Conservation (phyloP, 2,888 invertebrate genomes). For the Hipparchia sbordonii region DNA sequence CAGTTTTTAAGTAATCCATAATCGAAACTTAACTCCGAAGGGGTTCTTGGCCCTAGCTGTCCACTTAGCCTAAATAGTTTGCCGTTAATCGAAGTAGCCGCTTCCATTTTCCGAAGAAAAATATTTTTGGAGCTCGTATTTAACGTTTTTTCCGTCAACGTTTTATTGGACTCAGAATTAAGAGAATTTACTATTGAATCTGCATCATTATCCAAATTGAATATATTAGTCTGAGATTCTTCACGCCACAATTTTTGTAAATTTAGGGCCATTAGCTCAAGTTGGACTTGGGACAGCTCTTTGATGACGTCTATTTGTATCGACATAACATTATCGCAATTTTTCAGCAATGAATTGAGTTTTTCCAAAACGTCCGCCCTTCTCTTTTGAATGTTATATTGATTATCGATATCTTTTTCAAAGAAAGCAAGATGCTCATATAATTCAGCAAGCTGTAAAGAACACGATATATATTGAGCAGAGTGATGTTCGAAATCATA, state of each 20-base stretch:
- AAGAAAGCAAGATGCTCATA: slow-evolving; percentile 88
- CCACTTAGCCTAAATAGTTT: slow-evolving; percentile 68
- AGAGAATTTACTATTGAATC: slow-evolving; percentile 72
- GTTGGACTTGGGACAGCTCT: slow-evolving; percentile 84
- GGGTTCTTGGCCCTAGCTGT: slow-evolving; percentile 58
- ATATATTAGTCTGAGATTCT: slow-evolving; percentile 71
- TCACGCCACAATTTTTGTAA: slow-evolving; percentile 81
- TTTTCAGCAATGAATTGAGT: slow-evolving; percentile 79
- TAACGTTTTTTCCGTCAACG: slow-evolving; percentile 67
- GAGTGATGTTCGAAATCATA: slow-evolving; percentile 83
- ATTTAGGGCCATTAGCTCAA: slow-evolving; percentile 85
- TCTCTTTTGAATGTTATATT: slow-evolving; percentile 83
- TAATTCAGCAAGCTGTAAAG: slow-evolving; percentile 84
- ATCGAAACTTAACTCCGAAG: slow-evolving; percentile 63
- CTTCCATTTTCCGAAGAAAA: slow-evolving; percentile 75
- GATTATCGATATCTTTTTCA: slow-evolving; percentile 85
- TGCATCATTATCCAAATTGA: slow-evolving; percentile 64
- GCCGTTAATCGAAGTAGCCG: slow-evolving; percentile 68
- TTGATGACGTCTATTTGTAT: slow-evolving; percentile 81
- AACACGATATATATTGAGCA: slow-evolving; percentile 82
- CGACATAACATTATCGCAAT: slow-evolving; percentile 75
- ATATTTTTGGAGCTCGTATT: slow-evolving; percentile 67
- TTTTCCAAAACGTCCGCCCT: slow-evolving; percentile 83
- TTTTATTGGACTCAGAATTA: slow-evolving; percentile 68
- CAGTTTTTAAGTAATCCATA: slow-evolving; percentile 23